phyloP scores from a whole-genome alignment of 2,797 vertebrate species.

The Sandelia bainsii region DNA sequence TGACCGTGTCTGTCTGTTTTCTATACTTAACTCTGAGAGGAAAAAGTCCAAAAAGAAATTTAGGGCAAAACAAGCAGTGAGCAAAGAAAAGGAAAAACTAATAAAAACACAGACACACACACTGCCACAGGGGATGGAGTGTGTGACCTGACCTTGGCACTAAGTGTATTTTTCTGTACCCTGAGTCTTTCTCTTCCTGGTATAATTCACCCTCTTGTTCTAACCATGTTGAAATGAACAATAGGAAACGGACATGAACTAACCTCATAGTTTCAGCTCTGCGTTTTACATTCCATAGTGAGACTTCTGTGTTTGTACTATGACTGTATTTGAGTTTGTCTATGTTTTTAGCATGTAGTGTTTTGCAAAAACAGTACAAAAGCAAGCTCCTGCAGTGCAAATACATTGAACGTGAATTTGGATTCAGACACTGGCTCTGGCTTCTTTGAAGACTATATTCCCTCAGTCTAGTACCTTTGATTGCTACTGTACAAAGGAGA shows the following conservation, averaged over 20 bases:
- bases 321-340: conserved; percentile 36
- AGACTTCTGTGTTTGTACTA: conserved; percentile 21
- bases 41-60: conserved; percentile 28
- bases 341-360: conserved; percentile 45
- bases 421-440: conserved; percentile 44
- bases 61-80: conserved; percentile 19
- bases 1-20: conserved; percentile 22
- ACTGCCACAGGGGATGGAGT: background rate
- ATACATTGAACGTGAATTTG: conserved; percentile 56
- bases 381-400: conserved; percentile 54
- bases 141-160: conserved; percentile 40
- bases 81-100: conserved; percentile 13
- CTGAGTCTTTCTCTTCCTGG: background rate
- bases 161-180: conserved; percentile 9
- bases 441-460: conserved; percentile 66
- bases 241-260: background rate
- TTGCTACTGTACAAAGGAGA: conserved; percentile 62
- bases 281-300: conserved; percentile 2
- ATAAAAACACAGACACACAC: conserved; percentile 20
- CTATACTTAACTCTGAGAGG: conserved; percentile 8
- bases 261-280: conserved; percentile 8
- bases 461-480: conserved; percentile 64
- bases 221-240: conserved; percentile 1
- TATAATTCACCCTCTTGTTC: background rate
- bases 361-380: conserved; percentile 61